Percentiles rank a stretch among this genome's conserved stretches.
Conservation (phyloP, 1,140 invertebrate genomes). For the Marisa cornuarietis region DNA sequence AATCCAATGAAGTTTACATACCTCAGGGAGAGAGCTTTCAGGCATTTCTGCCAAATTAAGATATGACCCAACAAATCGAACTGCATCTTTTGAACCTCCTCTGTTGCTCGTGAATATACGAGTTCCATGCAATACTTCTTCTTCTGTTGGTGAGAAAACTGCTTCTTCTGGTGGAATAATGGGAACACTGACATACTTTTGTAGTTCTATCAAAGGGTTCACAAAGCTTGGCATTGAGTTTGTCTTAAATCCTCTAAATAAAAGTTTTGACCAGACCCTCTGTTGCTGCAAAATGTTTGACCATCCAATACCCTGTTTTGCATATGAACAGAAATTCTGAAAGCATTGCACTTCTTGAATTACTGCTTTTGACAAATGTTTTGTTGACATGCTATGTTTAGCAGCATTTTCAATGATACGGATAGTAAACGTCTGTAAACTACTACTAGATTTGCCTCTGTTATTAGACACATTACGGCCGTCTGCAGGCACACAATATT, state of each 20-base stretch:
- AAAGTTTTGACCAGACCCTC: neutral
- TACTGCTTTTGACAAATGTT: no score
- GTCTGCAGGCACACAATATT: no score
- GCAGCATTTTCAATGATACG: no score
- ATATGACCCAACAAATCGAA: conserved; percentile 37
- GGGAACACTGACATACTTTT: conserved; percentile 34
- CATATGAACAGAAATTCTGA: neutral
- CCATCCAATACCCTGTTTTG: neutral
- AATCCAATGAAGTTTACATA: neutral
- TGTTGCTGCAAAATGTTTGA: neutral
- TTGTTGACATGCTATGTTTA: no score
- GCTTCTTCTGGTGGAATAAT: conserved; percentile 31
- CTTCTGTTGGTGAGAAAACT: conserved; percentile 34
- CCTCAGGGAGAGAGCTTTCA: conserved; percentile 43
- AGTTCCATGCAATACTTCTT: conserved; percentile 32
- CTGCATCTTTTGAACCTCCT: conserved; percentile 21
- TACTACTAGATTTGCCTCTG: no score
- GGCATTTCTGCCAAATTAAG: conserved; percentile 30
- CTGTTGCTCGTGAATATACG: conserved; percentile 25
- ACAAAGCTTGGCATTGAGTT: neutral
- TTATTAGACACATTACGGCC: no score
- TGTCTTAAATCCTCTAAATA: conserved; percentile 7
- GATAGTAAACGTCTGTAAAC: no score
- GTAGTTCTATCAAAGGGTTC: conserved; percentile 33
- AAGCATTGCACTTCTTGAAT: no score